phyloP scores from a whole-genome alignment of 2,888 invertebrate species.

The Temnothorax ravouxi region DNA sequence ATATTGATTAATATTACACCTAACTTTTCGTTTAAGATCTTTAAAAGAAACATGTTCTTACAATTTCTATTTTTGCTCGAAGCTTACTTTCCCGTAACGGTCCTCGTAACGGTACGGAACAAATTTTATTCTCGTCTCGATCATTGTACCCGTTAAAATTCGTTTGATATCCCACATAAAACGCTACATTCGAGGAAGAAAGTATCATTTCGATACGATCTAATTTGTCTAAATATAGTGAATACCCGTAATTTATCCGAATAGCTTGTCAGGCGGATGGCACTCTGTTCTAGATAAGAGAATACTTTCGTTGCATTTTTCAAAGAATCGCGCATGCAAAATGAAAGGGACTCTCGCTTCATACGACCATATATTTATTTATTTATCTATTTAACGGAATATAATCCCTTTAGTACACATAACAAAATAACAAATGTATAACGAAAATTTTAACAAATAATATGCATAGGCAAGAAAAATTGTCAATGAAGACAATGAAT shows the following conservation, averaged over 20 bases:
- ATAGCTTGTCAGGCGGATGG: not conserved
- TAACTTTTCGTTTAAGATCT: not conserved
- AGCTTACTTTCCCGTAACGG: not conserved
- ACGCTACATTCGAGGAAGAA: not conserved
- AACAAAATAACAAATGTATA: too few species aligned
- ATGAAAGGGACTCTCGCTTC: not conserved
- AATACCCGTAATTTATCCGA: slow-evolving; percentile 16
- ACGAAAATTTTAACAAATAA: too few species aligned
- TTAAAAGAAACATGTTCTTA: not conserved
- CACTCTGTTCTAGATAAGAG: not conserved
- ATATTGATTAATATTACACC: not conserved
- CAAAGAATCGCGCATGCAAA: not conserved
- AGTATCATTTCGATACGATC: not conserved
- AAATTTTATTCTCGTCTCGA: slow-evolving; percentile 25
- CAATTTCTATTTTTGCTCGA: not conserved
- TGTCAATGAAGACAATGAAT: too few species aligned
- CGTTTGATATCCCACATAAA: slow-evolving; percentile 4
- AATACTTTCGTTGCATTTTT: slow-evolving; percentile 16
- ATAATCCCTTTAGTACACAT: too few species aligned
- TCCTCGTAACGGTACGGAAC: not conserved
- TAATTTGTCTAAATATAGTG: slow-evolving; percentile 21
- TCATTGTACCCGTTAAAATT: slow-evolving; percentile 29
- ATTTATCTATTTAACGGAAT: too few species aligned
- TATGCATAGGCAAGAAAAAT: too few species aligned
- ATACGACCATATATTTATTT: not conserved